These are phyloP conservation scores for Papilio elwesi DNA, from an alignment of 2,888 invertebrate species.

Conservation along the genomic window DNA sequence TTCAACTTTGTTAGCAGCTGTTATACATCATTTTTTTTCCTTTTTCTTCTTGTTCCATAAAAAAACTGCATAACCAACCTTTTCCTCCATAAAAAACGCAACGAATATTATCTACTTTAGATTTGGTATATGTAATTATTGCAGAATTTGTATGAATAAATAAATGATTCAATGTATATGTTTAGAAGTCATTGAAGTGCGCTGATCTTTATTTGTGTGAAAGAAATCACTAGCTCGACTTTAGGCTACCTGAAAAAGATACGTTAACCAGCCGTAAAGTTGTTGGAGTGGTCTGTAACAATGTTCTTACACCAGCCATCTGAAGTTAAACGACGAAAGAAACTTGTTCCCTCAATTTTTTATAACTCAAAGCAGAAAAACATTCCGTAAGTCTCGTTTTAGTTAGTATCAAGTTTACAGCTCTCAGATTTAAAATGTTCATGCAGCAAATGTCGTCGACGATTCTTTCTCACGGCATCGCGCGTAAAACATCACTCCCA, in stretches of 20 bases:
- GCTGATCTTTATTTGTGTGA: too few species aligned
- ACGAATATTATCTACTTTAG: too few species aligned
- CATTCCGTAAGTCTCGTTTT: conserved; percentile 45
- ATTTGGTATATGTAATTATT: too few species aligned
- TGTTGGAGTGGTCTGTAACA: background rate
- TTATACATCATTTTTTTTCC: too few species aligned
- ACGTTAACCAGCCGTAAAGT: background rate
- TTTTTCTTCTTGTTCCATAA: too few species aligned
- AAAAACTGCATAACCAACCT: too few species aligned
- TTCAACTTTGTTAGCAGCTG: too few species aligned
- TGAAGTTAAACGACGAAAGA: conserved; percentile 24
- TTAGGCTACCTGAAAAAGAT: background rate
- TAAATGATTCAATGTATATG: too few species aligned
- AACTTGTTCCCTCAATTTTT: conserved; percentile 36
- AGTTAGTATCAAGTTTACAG: conserved; percentile 54
- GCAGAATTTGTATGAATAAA: too few species aligned
- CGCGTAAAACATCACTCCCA: conserved; percentile 67
- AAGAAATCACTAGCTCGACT: background rate
- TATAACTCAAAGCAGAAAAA: conserved; percentile 28
- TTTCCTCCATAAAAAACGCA: too few species aligned
- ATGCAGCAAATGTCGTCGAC: conserved; percentile 74
- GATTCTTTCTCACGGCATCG: conserved; percentile 75
- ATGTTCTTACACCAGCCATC: conserved; percentile 1
- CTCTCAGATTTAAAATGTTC: conserved; percentile 65
- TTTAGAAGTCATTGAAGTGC: too few species aligned